phyloP scores from a whole-genome alignment of 2,888 invertebrate genomes.

The Papilio gigon region DNA sequence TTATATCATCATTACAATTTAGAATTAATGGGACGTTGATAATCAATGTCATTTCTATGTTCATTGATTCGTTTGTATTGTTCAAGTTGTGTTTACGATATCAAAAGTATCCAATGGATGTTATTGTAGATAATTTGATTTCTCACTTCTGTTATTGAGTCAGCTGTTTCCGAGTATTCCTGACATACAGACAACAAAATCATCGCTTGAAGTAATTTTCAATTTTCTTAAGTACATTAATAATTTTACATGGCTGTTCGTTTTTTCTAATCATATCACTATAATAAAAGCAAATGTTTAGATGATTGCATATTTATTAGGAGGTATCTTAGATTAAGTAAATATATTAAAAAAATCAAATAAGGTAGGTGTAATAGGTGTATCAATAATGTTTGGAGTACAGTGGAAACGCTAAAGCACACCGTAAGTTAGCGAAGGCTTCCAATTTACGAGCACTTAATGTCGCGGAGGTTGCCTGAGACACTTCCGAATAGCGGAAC shows the following conservation, averaged over 20 bases:
- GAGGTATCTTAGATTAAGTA: too few relatives aligned
- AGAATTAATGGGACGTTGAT: not conserved
- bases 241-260: not conserved
- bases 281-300: too few relatives aligned
- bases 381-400: constrained; percentile 44
- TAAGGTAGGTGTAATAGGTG: constrained; percentile 43
- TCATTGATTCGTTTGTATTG: too few relatives aligned
- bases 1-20: not conserved
- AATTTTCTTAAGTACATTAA: not conserved
- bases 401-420: constrained; percentile 46
- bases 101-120: too few relatives aligned
- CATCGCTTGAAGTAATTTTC: not conserved
- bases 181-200: too few relatives aligned
- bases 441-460: constrained; percentile 51
- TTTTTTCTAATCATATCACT: too few relatives aligned
- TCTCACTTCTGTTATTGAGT: too few relatives aligned
- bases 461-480: constrained; percentile 44
- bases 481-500: constrained; percentile 18
- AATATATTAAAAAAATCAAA: not conserved
- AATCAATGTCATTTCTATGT: too few relatives aligned
- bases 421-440: constrained; percentile 45
- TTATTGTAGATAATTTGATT: too few relatives aligned
- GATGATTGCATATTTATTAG: too few relatives aligned
- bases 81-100: too few relatives aligned
- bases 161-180: not conserved